Conservation (phyloP, 2,888 invertebrate genomes). For the Molanna angustata region DNA sequence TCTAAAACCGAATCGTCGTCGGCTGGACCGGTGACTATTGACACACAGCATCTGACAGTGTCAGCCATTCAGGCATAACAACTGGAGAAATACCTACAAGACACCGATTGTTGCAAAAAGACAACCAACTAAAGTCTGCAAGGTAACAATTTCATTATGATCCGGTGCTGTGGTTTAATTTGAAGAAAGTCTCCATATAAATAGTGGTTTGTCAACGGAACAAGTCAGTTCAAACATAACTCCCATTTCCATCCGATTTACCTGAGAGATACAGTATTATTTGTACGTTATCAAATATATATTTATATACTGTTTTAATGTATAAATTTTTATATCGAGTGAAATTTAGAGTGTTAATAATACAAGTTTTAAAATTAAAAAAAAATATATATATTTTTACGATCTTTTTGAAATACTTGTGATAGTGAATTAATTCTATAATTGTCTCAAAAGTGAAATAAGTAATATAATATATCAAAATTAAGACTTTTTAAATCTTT, state of each 20-base stretch:
- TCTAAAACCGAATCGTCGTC: slow-evolving; percentile 19
- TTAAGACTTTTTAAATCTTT: too few species aligned
- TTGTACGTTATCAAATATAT: slow-evolving; percentile 21
- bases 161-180: slow-evolving; percentile 27
- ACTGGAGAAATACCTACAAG: slow-evolving; percentile 22
- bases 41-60: slow-evolving; percentile 20
- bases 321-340: too few species aligned
- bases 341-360: too few species aligned
- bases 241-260: slow-evolving; percentile 20
- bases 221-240: slow-evolving; percentile 28
- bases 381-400: too few species aligned
- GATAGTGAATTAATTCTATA: too few species aligned
- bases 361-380: too few species aligned
- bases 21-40: slow-evolving; percentile 15
- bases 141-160: slow-evolving; percentile 29
- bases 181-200: slow-evolving; percentile 32
- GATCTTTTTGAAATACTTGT: too few species aligned
- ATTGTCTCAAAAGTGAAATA: too few species aligned
- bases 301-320: too few species aligned
- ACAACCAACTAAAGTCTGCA: slow-evolving; percentile 21
- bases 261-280: slow-evolving; percentile 18
- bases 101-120: slow-evolving; percentile 21
- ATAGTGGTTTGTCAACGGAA: slow-evolving; percentile 29
- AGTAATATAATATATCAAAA: too few species aligned
- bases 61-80: slow-evolving; percentile 29